Conservation (phyloP, 2,888 invertebrate genomes). For the Chymomyza caudatula region DNA sequence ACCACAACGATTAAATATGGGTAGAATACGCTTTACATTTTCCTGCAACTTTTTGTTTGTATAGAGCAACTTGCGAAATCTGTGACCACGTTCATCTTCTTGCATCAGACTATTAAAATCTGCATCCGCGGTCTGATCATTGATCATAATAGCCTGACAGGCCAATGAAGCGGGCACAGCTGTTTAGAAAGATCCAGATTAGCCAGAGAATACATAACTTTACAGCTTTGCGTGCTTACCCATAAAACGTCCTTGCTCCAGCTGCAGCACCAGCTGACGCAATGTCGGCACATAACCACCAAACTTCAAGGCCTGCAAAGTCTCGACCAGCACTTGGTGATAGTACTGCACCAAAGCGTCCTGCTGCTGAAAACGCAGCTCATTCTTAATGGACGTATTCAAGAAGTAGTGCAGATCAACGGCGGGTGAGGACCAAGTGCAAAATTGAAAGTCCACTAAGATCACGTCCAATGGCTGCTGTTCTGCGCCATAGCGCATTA, state of each 20-base stretch:
- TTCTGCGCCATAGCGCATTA: conserved; percentile 55
- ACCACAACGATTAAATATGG: conserved; percentile 70
- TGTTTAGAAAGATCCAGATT: conserved; percentile 15
- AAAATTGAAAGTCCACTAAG: conserved; percentile 75
- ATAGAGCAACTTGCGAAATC: conserved; percentile 54
- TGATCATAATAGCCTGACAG: conserved; percentile 61
- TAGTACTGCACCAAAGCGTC: conserved; percentile 73
- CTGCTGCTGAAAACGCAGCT: conserved; percentile 61
- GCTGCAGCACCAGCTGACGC: conserved; percentile 65
- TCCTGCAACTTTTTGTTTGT: conserved; percentile 64
- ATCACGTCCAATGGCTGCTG: conserved; percentile 54
- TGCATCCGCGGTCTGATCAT: conserved; percentile 66
- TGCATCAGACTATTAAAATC: conserved; percentile 60
- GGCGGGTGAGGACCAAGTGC: conserved; percentile 73
- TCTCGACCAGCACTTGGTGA: conserved; percentile 58
- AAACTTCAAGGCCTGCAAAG: conserved; percentile 60
- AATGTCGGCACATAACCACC: conserved; percentile 67
- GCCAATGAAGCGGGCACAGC: conserved; percentile 52
- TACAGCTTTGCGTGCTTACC: conserved; percentile 46
- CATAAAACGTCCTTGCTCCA: conserved; percentile 65
- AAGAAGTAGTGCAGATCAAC: conserved; percentile 75
- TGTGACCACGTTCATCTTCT: conserved; percentile 56
- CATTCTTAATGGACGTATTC: conserved; percentile 63
- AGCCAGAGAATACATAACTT: neutral
- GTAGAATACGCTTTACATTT: conserved; percentile 60